Percentiles rank a stretch among this genome's conserved stretches.
phyloP scores from a whole-genome alignment of 1,140 invertebrate species.

The Liolophura sinensis region DNA sequence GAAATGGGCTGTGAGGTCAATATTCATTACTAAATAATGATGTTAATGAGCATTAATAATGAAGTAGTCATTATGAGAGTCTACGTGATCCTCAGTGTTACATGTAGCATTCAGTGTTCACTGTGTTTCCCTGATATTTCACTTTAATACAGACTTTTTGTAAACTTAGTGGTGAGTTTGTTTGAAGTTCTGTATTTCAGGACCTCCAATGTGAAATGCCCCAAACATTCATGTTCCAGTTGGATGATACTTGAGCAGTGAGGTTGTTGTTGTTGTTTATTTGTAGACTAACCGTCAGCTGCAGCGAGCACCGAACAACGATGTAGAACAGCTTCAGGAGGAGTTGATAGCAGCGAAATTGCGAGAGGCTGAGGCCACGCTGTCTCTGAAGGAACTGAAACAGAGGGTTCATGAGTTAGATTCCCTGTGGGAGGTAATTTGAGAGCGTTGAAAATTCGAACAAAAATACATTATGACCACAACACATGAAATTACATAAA shows the following conservation, averaged over 20 bases:
- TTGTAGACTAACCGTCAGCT: conserved; percentile 82
- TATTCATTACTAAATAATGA: no score
- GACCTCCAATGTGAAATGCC: not conserved
- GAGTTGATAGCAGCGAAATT: conserved; percentile 97
- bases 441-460: no score
- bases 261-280: not conserved
- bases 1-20: no score
- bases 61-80: no score
- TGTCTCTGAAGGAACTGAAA: conserved; percentile 49
- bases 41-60: no score
- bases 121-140: no score
- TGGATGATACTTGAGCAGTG: not conserved
- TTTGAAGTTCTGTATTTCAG: not conserved
- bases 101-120: no score
- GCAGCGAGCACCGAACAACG: conserved; percentile 60
- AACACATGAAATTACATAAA: no score
- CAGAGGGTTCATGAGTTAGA: conserved; percentile 49
- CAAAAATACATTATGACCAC: no score
- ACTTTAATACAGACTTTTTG: not conserved
- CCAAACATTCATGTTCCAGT: not conserved
- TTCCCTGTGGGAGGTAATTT: conserved; percentile 48
- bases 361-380: conserved; percentile 91
- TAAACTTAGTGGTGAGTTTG: not conserved
- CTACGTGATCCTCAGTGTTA: no score
- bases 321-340: conserved; percentile 70